A percentile compares a stretch with the other conserved stretches of the same genome.
phyloP scores from a whole-genome alignment of 2,797 vertebrate species.

The Chaetophractus vellerosus region DNA sequence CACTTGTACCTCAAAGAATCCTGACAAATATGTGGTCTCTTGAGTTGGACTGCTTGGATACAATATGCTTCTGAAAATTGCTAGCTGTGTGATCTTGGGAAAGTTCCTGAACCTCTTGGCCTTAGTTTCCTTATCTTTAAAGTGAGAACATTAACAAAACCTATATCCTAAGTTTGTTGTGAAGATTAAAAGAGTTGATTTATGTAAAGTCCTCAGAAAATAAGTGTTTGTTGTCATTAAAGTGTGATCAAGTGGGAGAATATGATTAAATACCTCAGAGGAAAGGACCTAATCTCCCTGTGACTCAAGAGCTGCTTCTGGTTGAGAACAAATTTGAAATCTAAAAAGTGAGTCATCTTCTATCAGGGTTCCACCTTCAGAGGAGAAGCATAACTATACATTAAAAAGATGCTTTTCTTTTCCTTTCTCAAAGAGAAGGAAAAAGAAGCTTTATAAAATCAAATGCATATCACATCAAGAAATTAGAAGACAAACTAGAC shows the following conservation, averaged over 20 bases:
- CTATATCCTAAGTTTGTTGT: not conserved
- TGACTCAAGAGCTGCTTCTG: not conserved
- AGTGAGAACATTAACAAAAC: not conserved
- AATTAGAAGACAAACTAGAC: slow-evolving; percentile 38
- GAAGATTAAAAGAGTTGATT: not conserved
- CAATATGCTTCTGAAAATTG: not conserved
- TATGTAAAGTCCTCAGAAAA: not conserved
- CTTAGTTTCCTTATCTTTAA: slow-evolving; percentile 9
- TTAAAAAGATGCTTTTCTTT: not conserved
- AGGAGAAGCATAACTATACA: not conserved
- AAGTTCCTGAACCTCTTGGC: not conserved
- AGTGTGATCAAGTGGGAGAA: not conserved
- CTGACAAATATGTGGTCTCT: not conserved
- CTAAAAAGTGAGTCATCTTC: not conserved
- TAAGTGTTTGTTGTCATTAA: not conserved
- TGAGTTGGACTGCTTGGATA: not conserved
- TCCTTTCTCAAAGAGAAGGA: slow-evolving; percentile 7
- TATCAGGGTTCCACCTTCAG: not conserved
- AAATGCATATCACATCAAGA: slow-evolving; percentile 61
- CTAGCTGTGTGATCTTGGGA: not conserved
- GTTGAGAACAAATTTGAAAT: not conserved
- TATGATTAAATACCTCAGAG: not conserved
- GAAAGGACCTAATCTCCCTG: not conserved
- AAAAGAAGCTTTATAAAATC: slow-evolving; percentile 6
- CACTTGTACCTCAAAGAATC: not conserved